Conservation (phyloP, 2,888 invertebrate genomes). For the Pinctada fucata region DNA sequence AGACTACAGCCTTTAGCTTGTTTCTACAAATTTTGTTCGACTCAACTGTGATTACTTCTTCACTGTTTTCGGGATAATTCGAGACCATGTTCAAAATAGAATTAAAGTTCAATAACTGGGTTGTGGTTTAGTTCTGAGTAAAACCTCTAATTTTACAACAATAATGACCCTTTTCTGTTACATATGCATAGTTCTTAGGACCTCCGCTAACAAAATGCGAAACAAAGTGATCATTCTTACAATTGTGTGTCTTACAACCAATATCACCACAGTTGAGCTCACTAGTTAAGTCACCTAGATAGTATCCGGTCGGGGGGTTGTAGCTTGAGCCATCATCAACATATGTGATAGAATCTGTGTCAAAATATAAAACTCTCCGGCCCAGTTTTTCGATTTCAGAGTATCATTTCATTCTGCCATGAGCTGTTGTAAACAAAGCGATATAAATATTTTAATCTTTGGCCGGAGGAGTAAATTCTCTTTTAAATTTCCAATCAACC, state of each 20-base stretch:
- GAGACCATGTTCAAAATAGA: no score
- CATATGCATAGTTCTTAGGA: conserved; percentile 34
- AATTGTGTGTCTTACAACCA: no score
- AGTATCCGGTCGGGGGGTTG: conserved; percentile 1
- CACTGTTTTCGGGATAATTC: no score
- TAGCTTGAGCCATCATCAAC: background rate
- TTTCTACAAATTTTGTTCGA: no score
- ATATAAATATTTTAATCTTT: conserved; percentile 18
- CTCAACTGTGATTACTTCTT: no score
- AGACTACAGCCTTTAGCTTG: no score
- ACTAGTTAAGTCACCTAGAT: background rate
- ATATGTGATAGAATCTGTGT: conserved; percentile 2
- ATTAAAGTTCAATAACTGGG: no score
- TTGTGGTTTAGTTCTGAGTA: no score
- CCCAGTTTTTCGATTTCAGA: background rate
- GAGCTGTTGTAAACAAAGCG: conserved; percentile 5
- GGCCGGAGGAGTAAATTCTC: no score
- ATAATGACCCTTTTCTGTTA: no score
- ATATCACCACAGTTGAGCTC: background rate
- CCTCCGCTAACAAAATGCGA: conserved; percentile 28
- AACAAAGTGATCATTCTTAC: conserved; percentile 53
- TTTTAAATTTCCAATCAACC: no score
- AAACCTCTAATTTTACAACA: no score
- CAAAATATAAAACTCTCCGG: conserved; percentile 3
- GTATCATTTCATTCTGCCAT: background rate